Evolutionary conservation across 2,888 invertebrate species (phyloP), one percentile per base, ranked within the genome.

Genomic region (Seira ritae): DNA sequence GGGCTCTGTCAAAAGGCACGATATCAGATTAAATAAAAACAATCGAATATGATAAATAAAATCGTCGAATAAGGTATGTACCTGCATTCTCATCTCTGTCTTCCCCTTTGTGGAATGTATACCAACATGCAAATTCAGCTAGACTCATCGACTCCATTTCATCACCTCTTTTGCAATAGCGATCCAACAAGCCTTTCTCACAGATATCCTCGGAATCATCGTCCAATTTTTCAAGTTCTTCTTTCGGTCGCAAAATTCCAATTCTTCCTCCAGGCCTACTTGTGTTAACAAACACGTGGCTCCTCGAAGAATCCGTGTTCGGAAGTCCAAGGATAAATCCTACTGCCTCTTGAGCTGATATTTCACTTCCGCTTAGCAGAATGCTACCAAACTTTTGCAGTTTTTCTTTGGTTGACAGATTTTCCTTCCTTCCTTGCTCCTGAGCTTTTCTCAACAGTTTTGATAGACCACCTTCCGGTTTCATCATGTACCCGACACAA

Each of bases 101-200:
- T n/a, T n/a, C n/a, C n/a, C n/a, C n/a, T n/a, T n/a, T n/a, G n/a
- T n/a, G n/a, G n/a, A n/a, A n/a, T 8, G n/a, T n/a, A n/a, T n/a
- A n/a, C n/a, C n/a, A n/a, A n/a, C n/a, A n/a, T n/a, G 87, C 89
- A 88, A 89, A 90, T 24, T 89, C 88, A 0, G 90, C 90, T 12
- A 90, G 86, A 84, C 89, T 89, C 15, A 88, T 74, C 20, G 88
- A 76, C 67, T 90, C 88, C 15, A 90, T 74, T 6, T 70, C 23
- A n/a, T 83, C 68, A 20, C 89, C 89, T 62, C 90, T 72, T 4
- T 87, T 72, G 12, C 80, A 68, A 85, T 90, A 90, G 19, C 89
- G 84, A n/a, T 90, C 89, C 1, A 89, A 46, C 0, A 89, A 68
- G 10, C 88, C 88, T 4, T 83, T 73, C 4, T 10, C 73, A 66